phyloP scores from a whole-genome alignment of 2,888 invertebrate genomes.

The Branchipolynoe longqiensis region DNA sequence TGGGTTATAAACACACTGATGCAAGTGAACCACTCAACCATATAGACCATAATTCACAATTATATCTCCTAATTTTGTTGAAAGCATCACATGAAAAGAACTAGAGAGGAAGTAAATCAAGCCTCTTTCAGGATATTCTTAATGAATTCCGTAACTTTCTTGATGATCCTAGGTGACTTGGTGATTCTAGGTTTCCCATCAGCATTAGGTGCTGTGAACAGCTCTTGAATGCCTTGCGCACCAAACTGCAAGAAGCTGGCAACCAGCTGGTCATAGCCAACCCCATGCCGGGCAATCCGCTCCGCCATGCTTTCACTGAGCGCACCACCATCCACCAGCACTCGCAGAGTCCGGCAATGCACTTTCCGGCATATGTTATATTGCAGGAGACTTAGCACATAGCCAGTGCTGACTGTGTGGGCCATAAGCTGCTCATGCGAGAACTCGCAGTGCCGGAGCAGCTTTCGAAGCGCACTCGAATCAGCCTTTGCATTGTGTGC shows the following conservation, averaged over 20 bases:
- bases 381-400: not conserved
- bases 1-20: too few species aligned
- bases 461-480: conserved; percentile 27
- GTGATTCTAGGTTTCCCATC: conserved; percentile 39
- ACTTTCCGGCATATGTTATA: not conserved
- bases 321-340: not conserved
- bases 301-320: conserved; percentile 31
- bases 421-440: conserved; percentile 15
- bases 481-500: conserved; percentile 44
- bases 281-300: not conserved
- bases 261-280: not conserved
- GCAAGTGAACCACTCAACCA: too few species aligned
- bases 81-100: too few species aligned
- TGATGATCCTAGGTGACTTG: not conserved
- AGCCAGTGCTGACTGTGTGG: not conserved
- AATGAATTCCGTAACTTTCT: not conserved
- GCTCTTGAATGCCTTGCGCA: not conserved
- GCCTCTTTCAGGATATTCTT: not conserved
- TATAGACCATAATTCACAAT: too few species aligned
- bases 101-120: too few species aligned
- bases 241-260: not conserved
- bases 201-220: not conserved
- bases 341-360: not conserved
- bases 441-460: conserved; percentile 29
- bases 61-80: too few species aligned